These are phyloP conservation scores for Heteromurus nitidus DNA, from an alignment of 2,888 invertebrate genomes.

Conservation along the genomic window DNA sequence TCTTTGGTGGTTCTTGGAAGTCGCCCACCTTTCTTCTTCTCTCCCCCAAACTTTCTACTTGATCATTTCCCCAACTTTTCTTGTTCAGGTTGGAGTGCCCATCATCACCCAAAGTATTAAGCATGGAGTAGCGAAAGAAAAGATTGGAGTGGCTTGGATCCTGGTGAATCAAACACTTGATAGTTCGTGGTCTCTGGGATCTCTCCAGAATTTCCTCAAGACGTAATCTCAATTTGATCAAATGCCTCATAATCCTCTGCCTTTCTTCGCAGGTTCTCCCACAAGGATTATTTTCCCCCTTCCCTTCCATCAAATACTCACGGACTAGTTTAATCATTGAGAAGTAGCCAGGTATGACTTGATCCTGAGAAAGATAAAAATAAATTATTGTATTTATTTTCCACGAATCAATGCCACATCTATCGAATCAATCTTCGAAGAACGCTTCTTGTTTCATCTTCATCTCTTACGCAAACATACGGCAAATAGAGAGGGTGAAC, in stretches of 20 bases:
- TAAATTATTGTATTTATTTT: background rate
- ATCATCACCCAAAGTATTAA: too few species aligned
- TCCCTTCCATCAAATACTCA: conserved; percentile 14
- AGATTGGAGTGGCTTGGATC: conserved; percentile 31
- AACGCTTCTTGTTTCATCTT: background rate
- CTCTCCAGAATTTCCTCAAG: conserved; percentile 34
- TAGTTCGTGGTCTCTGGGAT: conserved; percentile 3
- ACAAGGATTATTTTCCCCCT: background rate
- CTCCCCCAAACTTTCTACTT: background rate
- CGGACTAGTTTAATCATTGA: conserved; percentile 36
- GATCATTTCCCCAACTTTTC: background rate
- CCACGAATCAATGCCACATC: too few species aligned
- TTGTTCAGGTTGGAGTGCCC: too few species aligned
- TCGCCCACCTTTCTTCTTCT: background rate
- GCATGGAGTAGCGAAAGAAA: conserved; percentile 44
- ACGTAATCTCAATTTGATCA: conserved; percentile 23
- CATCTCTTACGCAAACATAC: conserved; percentile 17
- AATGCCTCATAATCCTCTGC: conserved; percentile 10
- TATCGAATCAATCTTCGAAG: background rate
- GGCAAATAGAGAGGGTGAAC: conserved; percentile 37
- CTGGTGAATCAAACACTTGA: conserved; percentile 52
- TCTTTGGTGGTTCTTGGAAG: background rate
- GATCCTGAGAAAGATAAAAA: conserved; percentile 25
- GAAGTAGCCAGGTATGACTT: conserved; percentile 26
- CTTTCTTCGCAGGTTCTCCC: conserved; percentile 13